Conservation (phyloP, 2,113 vertebrate species). For the Colaptes auratus region DNA sequence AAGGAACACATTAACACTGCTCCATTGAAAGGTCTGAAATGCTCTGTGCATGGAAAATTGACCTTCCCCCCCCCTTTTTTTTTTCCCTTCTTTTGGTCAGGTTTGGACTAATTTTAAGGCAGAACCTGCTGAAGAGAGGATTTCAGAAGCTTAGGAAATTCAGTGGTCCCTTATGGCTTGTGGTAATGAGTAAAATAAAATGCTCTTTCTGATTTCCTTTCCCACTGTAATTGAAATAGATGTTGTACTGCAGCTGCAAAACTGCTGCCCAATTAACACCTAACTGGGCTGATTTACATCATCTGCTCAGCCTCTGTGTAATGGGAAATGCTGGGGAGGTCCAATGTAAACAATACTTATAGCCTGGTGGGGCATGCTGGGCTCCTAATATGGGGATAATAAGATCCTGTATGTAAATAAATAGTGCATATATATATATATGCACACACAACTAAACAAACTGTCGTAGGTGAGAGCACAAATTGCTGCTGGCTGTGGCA, state of each 20-base stretch:
- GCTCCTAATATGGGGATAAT: neutral
- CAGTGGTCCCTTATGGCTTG: neutral
- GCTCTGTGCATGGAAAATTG: neutral
- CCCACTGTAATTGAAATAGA: conserved; percentile 6
- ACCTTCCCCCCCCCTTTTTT: neutral
- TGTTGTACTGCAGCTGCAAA: neutral
- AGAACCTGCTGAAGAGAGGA: conserved; percentile 7
- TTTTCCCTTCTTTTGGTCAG: neutral
- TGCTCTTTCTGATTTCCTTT: conserved; percentile 4
- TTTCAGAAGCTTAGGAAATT: neutral
- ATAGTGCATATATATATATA: neutral
- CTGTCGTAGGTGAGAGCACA: neutral
- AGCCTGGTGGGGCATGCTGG: neutral
- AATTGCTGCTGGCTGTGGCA: neutral
- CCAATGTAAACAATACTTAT: conserved; percentile 7
- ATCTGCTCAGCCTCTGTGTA: fast-evolving
- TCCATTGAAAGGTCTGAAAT: neutral
- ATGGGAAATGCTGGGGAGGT: neutral
- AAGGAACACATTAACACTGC: neutral
- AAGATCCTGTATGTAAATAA: neutral
- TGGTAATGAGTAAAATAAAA: conserved; percentile 29
- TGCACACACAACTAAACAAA: neutral
- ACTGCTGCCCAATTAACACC: neutral
- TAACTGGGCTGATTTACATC: neutral
- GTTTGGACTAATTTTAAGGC: neutral